Evolutionary conservation across 2,797 vertebrate genomes (phyloP), one percentile per base, ranked within the genome.

Genomic region (Nyctalus aviator): DNA sequence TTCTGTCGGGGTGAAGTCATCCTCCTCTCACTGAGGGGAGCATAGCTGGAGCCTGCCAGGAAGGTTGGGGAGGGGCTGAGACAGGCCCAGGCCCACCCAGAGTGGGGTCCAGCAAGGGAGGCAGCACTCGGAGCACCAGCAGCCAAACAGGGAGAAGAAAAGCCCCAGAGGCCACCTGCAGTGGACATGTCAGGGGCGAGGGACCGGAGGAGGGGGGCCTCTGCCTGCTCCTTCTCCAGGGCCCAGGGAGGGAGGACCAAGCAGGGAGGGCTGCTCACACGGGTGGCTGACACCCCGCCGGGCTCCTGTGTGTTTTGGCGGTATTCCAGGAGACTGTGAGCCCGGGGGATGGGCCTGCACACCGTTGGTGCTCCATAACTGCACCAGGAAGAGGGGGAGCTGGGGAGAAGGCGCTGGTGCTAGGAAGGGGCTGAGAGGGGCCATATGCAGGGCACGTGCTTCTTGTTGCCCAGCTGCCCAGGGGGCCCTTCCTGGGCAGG

Each of bases 1-100:
- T 94, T 95, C 95, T 84, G 86, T 64, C 25, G 7, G 72, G 68
- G 66, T 96, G 94, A 96, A 84, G 88, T 97, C 96, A 95, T 66
- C 50, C 50, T 62, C 53, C 53, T 91, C 69, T 35, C 59, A 48
- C 75, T 4, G 30, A 66, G 75, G 71, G 84, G 46, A 48, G 73
- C 41, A 11, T 62, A 71, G 78, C 73, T 68, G 12, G 79, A 69
- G 78, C 78, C 41, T 84, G 83, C 92, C 69, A 50, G 76, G 68
- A 71, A 13, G 82, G 21, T 35, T 84, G 35, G 9, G 44, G 93
- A 62, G 75, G 27, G 66, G 44, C 66, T 12, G 2, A 55, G 37
- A 82, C 0, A 3, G 50, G 59, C 35, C 25, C 53, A 46, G 48
- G 25, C 76, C 62, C 53, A 57, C 79, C 78, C 59, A 35, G 72